Base-by-base conservation (phyloP, 1,140 invertebrate genomes). In the Andricus grossulariae region DNA sequence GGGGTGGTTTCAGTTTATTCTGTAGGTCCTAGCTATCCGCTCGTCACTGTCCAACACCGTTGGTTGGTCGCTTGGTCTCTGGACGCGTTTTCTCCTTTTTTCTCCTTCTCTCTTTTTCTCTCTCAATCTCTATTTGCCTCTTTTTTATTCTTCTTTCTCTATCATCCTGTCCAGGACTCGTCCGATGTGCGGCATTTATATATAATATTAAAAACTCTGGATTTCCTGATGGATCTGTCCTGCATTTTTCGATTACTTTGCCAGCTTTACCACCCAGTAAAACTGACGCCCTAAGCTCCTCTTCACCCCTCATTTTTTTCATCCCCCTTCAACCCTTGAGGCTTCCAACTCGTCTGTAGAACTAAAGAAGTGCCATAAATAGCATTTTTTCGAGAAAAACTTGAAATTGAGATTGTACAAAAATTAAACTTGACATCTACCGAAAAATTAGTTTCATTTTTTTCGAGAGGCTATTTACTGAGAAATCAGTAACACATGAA, bases 1-100 rank as follows among this genome's bases (percentile, higher is more conserved):
- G 72, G 80, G 83, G 78, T 84, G 85, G 88, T 88, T 90, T 88
- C 87, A 89, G 88, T 90, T 89, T 90, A 90, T 90, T 90, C 89
- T 88, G 88, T 86, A 88, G 83, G 87, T 88, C 89, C 88, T 88
- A 88, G 84, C 84, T 84, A 85, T 80, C 83, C 82, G 84, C 87
- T 90, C 88, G 88, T 90, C 88, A 89, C 88, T 89, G 89, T 90
- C 87, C 87, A 84, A 84, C 85, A 82, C 83, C 84, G 82, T 84
- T 85, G 80, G 80, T 84, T 80, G 74, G 75, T 76, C 80, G 72
- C 50, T 73, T 74, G 73, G 73, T 79, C 77, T 21, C 78, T 78
- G 78, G 75, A 77, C 75, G 49, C 73, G 21, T 72, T 71, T 72
- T 71, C 79, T 78, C 70, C 60, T 57, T 66, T 19, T 71, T 55